Percentiles rank a stretch among this genome's conserved stretches.
Conservation (phyloP, 2,888 invertebrate species). For the Geophilus truncorum region DNA sequence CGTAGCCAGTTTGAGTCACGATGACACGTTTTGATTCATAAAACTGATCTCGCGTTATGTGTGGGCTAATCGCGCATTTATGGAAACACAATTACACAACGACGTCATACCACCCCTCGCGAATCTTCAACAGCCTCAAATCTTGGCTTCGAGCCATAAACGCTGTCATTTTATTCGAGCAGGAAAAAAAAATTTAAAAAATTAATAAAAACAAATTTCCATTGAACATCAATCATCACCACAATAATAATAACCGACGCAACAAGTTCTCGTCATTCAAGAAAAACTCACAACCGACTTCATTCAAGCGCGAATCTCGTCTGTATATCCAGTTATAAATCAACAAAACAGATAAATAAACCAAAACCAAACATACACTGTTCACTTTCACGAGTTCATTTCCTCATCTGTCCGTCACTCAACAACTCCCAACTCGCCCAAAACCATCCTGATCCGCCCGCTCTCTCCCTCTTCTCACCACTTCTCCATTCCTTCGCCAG, state of each 20-base stretch:
- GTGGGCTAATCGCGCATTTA: not conserved
- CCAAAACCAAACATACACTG: not conserved
- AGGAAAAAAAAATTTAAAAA: not conserved
- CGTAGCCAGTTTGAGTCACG: not conserved
- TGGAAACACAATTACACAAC: constrained; percentile 1
- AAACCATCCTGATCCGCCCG: too few relatives aligned
- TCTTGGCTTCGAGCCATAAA: not conserved
- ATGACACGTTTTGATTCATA: not conserved
- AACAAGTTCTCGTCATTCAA: not conserved
- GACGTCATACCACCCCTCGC: not conserved
- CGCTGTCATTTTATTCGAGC: not conserved
- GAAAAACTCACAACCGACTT: not conserved
- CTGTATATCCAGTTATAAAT: not conserved
- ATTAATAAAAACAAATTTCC: not conserved
- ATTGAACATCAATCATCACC: not conserved
- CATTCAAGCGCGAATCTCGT: not conserved
- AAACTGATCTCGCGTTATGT: not conserved
- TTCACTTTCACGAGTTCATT: not conserved
- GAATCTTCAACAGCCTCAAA: not conserved
- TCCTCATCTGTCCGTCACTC: constrained; percentile 5
- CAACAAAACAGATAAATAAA: not conserved
- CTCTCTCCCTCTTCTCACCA: too few relatives aligned
- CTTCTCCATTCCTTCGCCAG: not conserved
- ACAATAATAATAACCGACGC: not conserved
- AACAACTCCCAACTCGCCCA: not conserved